A percentile compares a stretch with the other conserved stretches of the same genome.
phyloP scores from a whole-genome alignment of 2,113 vertebrate species.

The Eonycteris spelaea region DNA sequence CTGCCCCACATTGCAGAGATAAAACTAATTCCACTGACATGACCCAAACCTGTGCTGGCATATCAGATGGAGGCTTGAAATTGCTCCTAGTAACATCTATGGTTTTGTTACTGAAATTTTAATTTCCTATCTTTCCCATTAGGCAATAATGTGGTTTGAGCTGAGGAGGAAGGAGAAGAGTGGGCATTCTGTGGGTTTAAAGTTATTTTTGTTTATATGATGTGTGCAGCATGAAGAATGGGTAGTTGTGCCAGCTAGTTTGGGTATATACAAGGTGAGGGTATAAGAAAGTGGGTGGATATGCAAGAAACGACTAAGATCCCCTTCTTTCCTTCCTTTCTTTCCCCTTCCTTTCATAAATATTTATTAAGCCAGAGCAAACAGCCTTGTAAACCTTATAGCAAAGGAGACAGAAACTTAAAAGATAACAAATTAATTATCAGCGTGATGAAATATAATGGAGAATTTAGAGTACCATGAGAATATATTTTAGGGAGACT shows the following conservation, averaged over 20 bases:
- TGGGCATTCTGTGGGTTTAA: slow-evolving; percentile 49
- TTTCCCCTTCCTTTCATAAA: neutral
- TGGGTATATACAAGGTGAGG: neutral
- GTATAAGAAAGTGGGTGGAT: neutral
- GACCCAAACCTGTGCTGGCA: neutral
- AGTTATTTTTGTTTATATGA: slow-evolving; percentile 64
- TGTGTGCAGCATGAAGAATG: slow-evolving; percentile 15
- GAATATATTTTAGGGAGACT: slow-evolving; percentile 21
- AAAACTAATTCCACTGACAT: neutral
- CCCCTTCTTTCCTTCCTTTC: neutral
- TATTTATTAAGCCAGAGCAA: slow-evolving; percentile 43
- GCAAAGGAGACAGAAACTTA: neutral
- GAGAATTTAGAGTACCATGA: neutral
- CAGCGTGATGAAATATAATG: slow-evolving; percentile 19
- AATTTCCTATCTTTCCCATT: slow-evolving; percentile 71
- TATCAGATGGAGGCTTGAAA: slow-evolving; percentile 27
- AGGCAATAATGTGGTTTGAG: slow-evolving; percentile 56
- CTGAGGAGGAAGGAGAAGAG: slow-evolving; percentile 50
- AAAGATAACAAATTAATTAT: slow-evolving; percentile 55
- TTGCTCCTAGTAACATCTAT: slow-evolving; percentile 23
- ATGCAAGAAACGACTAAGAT: neutral
- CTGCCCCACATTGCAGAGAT: neutral
- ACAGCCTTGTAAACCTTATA: slow-evolving; percentile 17
- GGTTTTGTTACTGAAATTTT: slow-evolving; percentile 72
- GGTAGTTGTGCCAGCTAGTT: neutral